Conservation (phyloP, 1,140 invertebrate species). For the Drosophila pectinifera region DNA sequence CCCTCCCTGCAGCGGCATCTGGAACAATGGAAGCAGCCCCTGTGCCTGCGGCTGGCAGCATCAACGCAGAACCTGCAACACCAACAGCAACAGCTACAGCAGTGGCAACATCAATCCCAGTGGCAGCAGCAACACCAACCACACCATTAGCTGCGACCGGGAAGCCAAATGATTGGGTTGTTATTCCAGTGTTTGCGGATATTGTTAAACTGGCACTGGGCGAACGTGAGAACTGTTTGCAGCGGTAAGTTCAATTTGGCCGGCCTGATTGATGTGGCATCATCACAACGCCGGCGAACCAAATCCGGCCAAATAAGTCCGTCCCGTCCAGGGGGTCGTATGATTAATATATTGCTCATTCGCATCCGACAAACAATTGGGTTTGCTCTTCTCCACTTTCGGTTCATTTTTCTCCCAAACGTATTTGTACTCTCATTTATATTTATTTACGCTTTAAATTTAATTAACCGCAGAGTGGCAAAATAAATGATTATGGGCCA, state of each 20-base stretch:
- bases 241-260: conserved; percentile 67
- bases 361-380: conserved; percentile 13
- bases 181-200: conserved; percentile 84
- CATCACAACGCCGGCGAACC: conserved; percentile 3
- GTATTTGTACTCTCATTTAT: conserved; percentile 27
- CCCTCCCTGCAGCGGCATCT: neutral
- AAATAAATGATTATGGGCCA: conserved; percentile 47
- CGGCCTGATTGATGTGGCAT: conserved; percentile 35
- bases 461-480: conserved; percentile 51
- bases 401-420: conserved; percentile 26
- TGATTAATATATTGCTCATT: conserved; percentile 44
- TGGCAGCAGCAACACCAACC: conserved; percentile 37
- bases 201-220: conserved; percentile 84
- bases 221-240: conserved; percentile 81
- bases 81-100: neutral
- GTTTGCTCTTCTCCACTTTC: conserved; percentile 16
- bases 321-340: neutral
- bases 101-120: conserved; percentile 15
- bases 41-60: conserved; percentile 40
- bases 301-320: conserved; percentile 9
- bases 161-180: conserved; percentile 84
- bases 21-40: conserved; percentile 37
- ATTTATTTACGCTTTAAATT: conserved; percentile 54
- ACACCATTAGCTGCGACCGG: conserved; percentile 32
- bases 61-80: conserved; percentile 27